Percentiles rank a stretch among this genome's conserved stretches.
These are phyloP conservation scores for Drosophila persimilis DNA, from an alignment of 1,140 invertebrate genomes.

Conservation along the genomic window DNA sequence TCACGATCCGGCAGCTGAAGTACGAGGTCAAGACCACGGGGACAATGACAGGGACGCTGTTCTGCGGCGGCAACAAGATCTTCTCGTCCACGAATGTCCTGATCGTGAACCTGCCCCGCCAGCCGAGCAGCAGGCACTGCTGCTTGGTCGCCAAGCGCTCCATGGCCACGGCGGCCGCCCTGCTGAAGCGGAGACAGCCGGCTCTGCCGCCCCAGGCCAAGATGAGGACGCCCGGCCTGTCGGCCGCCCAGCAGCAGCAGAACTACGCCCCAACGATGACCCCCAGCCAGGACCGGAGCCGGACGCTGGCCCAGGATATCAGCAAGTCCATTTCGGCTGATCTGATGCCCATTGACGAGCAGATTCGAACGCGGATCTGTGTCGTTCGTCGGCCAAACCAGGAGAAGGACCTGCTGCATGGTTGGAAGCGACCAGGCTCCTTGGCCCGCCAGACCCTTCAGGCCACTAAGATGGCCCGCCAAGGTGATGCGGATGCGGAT, in stretches of 20 bases:
- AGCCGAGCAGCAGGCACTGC: no score
- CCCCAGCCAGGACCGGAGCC: background rate
- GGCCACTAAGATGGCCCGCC: background rate
- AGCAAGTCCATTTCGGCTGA: constrained; percentile 57
- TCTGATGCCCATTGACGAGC: constrained; percentile 37
- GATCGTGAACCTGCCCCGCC: no score
- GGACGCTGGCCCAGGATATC: constrained; percentile 35
- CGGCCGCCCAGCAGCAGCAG: constrained; percentile 33
- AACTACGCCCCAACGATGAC: constrained; percentile 15
- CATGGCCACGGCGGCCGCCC: constrained; percentile 1
- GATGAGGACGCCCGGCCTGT: background rate
- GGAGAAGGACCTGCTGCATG: constrained; percentile 34
- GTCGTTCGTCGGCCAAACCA: no score
- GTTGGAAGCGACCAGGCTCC: constrained; percentile 45
- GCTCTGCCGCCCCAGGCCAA: background rate
- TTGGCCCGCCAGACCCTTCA: background rate
- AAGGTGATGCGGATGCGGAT: background rate
- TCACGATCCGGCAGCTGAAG: no score
- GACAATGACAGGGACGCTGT: no score
- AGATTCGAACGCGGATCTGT: no score
- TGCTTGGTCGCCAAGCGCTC: background rate
- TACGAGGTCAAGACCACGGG: no score
- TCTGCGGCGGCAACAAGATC: no score
- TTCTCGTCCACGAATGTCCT: no score
- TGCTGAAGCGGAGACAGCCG: no score